Evolutionary conservation across 1,140 invertebrate species (phyloP).

Genomic region (Anagrus nilaparvatae): DNA sequence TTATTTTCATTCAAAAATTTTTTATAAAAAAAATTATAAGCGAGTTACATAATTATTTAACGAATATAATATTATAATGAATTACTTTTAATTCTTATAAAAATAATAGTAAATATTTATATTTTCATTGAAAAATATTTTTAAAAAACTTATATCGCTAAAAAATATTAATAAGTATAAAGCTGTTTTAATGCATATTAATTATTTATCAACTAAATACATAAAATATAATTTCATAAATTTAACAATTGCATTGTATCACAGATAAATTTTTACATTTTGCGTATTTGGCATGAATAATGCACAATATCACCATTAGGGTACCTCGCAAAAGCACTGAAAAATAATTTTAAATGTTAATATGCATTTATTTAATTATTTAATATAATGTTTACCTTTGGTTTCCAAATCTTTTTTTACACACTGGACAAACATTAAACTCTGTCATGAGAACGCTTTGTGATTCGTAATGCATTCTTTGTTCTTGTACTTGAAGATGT

Average conservation of each 20-base stretch:
- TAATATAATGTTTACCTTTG: constrained; percentile 54
- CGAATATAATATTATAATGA: too few relatives aligned
- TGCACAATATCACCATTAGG: constrained; percentile 88
- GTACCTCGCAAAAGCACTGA: constrained; percentile 81
- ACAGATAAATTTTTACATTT: constrained; percentile 21
- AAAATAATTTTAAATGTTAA: constrained; percentile 33
- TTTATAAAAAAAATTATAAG: neutral
- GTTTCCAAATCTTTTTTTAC: constrained; percentile 84
- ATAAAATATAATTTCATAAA: too few relatives aligned
- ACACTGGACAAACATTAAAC: constrained; percentile 78
- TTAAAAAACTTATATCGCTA: too few relatives aligned
- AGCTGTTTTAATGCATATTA: too few relatives aligned
- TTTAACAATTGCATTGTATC: neutral
- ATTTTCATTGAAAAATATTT: too few relatives aligned
- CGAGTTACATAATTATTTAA: too few relatives aligned
- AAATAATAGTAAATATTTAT: too few relatives aligned
- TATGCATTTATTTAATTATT: constrained; percentile 14
- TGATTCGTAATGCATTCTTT: constrained; percentile 68
- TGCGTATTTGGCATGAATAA: constrained; percentile 64
- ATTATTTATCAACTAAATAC: too few relatives aligned
- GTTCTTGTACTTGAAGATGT: constrained; percentile 67
- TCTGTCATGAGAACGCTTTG: constrained; percentile 76
- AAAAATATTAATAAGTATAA: too few relatives aligned
- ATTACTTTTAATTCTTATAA: too few relatives aligned
- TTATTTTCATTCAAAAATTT: neutral